Base-by-base conservation (phyloP, 2,113 vertebrate genomes). In the Hassar affinis region DNA sequence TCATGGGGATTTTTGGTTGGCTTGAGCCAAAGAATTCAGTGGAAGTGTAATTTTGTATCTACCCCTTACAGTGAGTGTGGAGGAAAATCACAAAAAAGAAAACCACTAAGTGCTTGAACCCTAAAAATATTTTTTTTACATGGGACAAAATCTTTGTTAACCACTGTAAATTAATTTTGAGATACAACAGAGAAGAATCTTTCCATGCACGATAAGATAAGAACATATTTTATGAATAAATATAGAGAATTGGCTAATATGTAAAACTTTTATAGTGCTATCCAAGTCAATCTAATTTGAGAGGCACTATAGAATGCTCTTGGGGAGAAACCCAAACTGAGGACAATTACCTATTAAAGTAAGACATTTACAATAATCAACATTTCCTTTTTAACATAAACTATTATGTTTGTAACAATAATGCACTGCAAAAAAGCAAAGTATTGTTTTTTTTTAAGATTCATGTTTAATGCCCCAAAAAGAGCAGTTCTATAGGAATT, bases 201-300 rank as follows among this genome's bases (percentile, higher is more conserved):
- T 49, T 62, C n/a, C 22, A 54, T 42, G 54, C 11, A 54, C 52
- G 54, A 42, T 49, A 56, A n/a, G 4, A n/a, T 20, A 74, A 20
- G 3, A 76, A 76, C 45, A 30, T 27, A 1, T 33, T 20, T 78
- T 78, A 62, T 45, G 11, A 74, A 25, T 17, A 42, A 82, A 71
- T 78, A 30, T 61, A 62, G 45, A 33, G 47, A 56, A 57, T 47
- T 74, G 22, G 17, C 33, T 54, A 42, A 79, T 56, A n/a, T n/a
- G 27, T 75, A 81, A 57, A 85, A 56, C 52, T 42, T 77, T 78
- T 61, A 30, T n/a, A 61, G 62, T 78, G 45, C 51, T 59, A 38
- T 71, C 64, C 30, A 71, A 72, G 62, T 42, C 51, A 2, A 12
- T 68, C 42, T 56, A 45, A n/a, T 57, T 85, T 64, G 38, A 74